Conservation (phyloP, 2,888 invertebrate genomes). For the Drosophila buzzatii region DNA sequence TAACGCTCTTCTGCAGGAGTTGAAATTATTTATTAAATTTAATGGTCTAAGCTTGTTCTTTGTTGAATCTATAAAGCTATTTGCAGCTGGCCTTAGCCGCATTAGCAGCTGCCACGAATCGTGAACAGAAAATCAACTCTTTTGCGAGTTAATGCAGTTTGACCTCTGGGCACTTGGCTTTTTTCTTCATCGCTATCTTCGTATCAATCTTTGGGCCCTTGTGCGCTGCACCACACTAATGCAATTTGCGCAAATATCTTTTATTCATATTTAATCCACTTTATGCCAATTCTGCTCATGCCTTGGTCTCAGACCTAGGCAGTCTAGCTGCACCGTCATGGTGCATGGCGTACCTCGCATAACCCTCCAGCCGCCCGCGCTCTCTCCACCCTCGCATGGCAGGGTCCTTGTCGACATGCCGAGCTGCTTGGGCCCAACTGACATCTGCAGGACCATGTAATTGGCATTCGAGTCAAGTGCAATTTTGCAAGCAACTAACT, state of each 20-base stretch:
- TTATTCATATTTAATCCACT: conserved; percentile 80
- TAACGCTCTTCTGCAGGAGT: neutral
- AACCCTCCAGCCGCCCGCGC: neutral
- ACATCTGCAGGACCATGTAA: conserved; percentile 75
- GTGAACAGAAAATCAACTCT: conserved; percentile 20
- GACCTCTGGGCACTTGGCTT: conserved; percentile 30
- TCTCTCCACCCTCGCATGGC: conserved; percentile 1
- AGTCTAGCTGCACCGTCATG: conserved; percentile 30
- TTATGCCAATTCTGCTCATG: conserved; percentile 65
- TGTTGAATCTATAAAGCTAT: neutral
- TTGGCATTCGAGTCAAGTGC: conserved; percentile 81
- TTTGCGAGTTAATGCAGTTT: conserved; percentile 41
- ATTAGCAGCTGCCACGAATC: conserved; percentile 9
- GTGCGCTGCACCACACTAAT: conserved; percentile 52
- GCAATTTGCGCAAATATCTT: conserved; percentile 77
- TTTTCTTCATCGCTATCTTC: conserved; percentile 20
- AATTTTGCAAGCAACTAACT: conserved; percentile 71
- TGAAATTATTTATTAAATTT: conserved; percentile 7
- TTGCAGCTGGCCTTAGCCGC: conserved; percentile 3
- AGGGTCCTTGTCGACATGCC: conserved; percentile 38
- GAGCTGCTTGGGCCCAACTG: conserved; percentile 46
- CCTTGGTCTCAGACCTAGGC: conserved; percentile 16
- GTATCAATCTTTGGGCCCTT: conserved; percentile 37
- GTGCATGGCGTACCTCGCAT: conserved; percentile 16
- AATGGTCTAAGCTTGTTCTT: neutral